phyloP scores from a whole-genome alignment of 2,888 invertebrate species.

The Himalopsyche anomala region DNA sequence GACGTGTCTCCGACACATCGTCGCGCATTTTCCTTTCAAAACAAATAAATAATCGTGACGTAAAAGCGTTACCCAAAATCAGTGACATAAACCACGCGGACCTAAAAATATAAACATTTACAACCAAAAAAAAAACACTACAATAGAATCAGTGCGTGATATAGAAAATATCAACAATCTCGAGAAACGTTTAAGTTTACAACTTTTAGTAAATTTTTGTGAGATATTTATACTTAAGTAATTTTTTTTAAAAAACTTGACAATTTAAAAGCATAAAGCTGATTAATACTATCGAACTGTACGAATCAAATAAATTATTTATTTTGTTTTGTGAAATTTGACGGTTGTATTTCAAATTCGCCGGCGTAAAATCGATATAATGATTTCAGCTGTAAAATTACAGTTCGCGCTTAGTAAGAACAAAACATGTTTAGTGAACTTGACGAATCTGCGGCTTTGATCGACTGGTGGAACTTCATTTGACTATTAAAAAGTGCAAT shows the following conservation, averaged over 20 bases:
- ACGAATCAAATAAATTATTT: not conserved
- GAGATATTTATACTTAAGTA: not conserved
- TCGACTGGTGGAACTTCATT: not conserved
- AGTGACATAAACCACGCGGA: constrained; percentile 24
- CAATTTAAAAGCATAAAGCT: no score
- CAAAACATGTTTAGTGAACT: not conserved
- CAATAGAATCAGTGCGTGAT: not conserved
- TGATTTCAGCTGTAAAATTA: constrained; percentile 21
- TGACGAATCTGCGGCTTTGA: not conserved
- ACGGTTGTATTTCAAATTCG: not conserved
- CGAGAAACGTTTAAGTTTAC: not conserved
- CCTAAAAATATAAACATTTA: not conserved
- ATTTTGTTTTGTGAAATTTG: not conserved
- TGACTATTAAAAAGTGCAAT: constrained; percentile 15
- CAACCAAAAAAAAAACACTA: not conserved
- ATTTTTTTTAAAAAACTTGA: not conserved
- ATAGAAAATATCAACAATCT: not conserved
- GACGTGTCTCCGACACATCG: constrained; percentile 66
- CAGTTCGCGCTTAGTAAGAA: not conserved
- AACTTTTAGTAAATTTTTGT: constrained; percentile 22
- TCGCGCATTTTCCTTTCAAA: constrained; percentile 69
- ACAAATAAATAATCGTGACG: constrained; percentile 15
- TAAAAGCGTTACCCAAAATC: not conserved
- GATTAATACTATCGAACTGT: no score
- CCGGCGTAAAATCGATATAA: constrained; percentile 10